Evolutionary conservation across 2,888 invertebrate species (phyloP), one percentile per base, ranked within the genome.

Genomic region (Neuroscelio doddi): DNA sequence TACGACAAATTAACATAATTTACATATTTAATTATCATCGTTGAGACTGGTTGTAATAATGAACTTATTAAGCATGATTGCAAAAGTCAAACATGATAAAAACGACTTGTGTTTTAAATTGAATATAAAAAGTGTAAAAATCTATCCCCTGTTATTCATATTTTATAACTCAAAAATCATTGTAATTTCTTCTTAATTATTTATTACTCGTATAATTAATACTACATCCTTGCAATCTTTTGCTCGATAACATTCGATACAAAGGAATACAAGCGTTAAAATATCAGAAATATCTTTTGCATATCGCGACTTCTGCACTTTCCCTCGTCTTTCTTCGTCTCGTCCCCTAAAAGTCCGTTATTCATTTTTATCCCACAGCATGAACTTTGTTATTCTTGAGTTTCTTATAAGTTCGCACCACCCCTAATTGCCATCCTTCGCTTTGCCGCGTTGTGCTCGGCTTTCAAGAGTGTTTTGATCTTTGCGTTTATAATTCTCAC

Each of bases 401-500:
- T 21, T 53, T 53, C 34, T 41, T 15, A n/a, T 39, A 16, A 29
- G 17, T 34, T 21, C 41, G 12, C 32, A 42, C 45, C 41, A 49
- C 56, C 56, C 49, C 21, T 56, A 56, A 56, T 56, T 56, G 49
- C 38, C 38, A 38, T 12, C 32, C 32, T 3, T 32, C 32, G 32
- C 12, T 3, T 32, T 12, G 12, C 12, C 41, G 32, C 16, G 38
- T 46, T 17, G 34, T 39, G 10, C 8, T 9, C 27, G 14, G 14
- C 12, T 24, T 17, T 16, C 26, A 34, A 30, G 9, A 8, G 5
- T 8, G 16, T 10, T 12, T n/a, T 24, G 12, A 7, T 15, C n/a
- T 42, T 44, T n/a, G n/a, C n/a, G n/a, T n/a, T n/a, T n/a, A n/a
- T 17, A 12, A 39, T 39, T 55, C 56, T 47, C 47, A 46, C 56